phyloP scores from a whole-genome alignment of 2,888 invertebrate genomes.

The Diplazon laetatorius region DNA sequence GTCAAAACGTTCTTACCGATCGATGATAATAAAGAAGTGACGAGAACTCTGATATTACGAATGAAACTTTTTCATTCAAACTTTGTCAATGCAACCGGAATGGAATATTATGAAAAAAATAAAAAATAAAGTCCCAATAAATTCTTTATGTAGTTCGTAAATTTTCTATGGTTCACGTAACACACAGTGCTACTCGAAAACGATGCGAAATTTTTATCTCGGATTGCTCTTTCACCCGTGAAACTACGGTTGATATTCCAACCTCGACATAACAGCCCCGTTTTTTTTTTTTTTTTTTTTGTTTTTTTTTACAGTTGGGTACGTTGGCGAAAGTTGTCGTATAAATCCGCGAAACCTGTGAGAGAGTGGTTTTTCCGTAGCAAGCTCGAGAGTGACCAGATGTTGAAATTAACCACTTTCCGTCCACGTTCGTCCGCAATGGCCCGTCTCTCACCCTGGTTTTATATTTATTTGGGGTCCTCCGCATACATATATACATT shows the following conservation, averaged over 20 bases:
- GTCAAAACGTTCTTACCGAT: conserved; percentile 7
- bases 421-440: conserved; percentile 64
- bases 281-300: no score
- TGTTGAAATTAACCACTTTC: conserved; percentile 57
- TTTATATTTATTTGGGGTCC: conserved; percentile 71
- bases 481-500: conserved; percentile 62
- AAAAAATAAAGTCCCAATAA: no score
- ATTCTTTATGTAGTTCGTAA: conserved; percentile 66
- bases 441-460: conserved; percentile 57
- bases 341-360: conserved; percentile 50
- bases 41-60: conserved; percentile 33
- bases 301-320: conserved; percentile 44
- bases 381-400: conserved; percentile 56
- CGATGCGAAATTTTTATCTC: conserved; percentile 51
- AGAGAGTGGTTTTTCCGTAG: conserved; percentile 53
- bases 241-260: background rate
- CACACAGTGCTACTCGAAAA: conserved; percentile 34
- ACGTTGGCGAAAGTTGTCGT: conserved; percentile 49
- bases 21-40: conserved; percentile 50
- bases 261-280: conserved; percentile 44
- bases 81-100: conserved; percentile 41
- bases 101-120: no score
- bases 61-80: conserved; percentile 14
- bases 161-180: conserved; percentile 54
- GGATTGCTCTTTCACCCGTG: conserved; percentile 9